These are phyloP conservation scores for Ischnura elegans DNA, from an alignment of 2,888 invertebrate genomes.

Conservation along the genomic window DNA sequence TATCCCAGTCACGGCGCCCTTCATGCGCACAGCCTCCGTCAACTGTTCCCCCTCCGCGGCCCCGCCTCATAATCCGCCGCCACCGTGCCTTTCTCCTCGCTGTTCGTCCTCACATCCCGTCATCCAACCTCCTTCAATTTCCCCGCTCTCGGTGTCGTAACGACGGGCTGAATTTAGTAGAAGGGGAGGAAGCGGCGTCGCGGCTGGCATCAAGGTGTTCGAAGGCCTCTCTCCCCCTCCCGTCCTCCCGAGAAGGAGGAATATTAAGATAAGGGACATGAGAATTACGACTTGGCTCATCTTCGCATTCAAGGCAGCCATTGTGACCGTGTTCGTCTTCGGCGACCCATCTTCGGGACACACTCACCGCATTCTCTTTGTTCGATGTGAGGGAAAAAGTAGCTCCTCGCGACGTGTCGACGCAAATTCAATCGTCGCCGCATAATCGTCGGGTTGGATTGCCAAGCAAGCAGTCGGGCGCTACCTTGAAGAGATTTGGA, in stretches of 20 bases:
- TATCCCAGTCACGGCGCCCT: background rate
- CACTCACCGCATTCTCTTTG: background rate
- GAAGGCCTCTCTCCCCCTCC: background rate
- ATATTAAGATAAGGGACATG: conserved; percentile 16
- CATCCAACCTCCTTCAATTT: background rate
- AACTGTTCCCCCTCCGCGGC: background rate
- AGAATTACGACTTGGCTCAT: background rate
- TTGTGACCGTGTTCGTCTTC: background rate
- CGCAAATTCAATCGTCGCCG: background rate
- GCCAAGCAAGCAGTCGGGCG: no score
- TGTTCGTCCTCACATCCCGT: background rate
- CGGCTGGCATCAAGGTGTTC: conserved; percentile 5
- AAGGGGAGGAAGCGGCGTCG: background rate
- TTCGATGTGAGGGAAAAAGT: no score
- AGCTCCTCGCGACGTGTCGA: background rate
- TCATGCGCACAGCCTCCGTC: background rate
- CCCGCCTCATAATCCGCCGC: no score
- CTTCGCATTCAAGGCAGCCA: background rate
- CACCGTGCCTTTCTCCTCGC: background rate
- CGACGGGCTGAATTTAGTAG: conserved; percentile 9
- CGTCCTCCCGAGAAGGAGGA: background rate
- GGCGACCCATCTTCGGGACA: background rate
- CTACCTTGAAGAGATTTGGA: no score
- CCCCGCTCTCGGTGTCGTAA: background rate
- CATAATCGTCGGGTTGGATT: no score